phyloP scores from a whole-genome alignment of 2,113 vertebrate genomes.

The Polypterus senegalus region DNA sequence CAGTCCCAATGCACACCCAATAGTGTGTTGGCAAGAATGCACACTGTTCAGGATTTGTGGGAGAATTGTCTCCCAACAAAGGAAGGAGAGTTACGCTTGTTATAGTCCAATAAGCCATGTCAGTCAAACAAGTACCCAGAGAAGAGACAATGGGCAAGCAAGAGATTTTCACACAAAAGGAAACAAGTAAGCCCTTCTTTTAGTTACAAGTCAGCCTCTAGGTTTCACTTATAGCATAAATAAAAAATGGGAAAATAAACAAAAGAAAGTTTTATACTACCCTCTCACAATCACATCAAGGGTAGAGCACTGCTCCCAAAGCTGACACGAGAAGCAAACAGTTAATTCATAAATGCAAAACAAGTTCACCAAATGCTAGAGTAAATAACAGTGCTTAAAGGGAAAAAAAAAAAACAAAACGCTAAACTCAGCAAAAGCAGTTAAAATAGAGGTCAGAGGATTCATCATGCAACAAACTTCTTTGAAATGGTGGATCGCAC shows the following conservation, averaged over 20 bases:
- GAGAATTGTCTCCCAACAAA: conserved; percentile 96
- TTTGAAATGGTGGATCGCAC: too few species aligned
- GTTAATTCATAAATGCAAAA: background rate
- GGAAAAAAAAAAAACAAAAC: too few species aligned
- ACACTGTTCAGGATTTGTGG: conserved; percentile 88
- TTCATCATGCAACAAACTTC: too few species aligned
- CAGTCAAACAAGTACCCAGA: conserved; percentile 95
- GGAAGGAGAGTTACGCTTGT: conserved; percentile 92
- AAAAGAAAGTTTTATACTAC: conserved; percentile 57
- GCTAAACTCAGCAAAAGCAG: too few species aligned
- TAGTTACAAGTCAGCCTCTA: conserved; percentile 87
- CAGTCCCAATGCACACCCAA: conserved; percentile 86
- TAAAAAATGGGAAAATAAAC: conserved; percentile 78
- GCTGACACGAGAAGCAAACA: conserved; percentile 8
- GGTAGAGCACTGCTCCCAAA: background rate
- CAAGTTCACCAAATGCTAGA: background rate
- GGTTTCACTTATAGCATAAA: conserved; percentile 81
- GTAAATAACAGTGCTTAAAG: background rate
- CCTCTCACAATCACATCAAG: conserved; percentile 33
- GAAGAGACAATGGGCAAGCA: conserved; percentile 77
- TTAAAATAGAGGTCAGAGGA: too few species aligned
- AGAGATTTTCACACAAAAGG: conserved; percentile 96
- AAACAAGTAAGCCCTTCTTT: conserved; percentile 99
- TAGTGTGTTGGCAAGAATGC: conserved; percentile 91
- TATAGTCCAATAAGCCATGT: conserved; percentile 98